A percentile compares a stretch with the other conserved stretches of the same genome.
phyloP scores from a whole-genome alignment of 2,113 vertebrate species.

The Ciconia boyciana region DNA sequence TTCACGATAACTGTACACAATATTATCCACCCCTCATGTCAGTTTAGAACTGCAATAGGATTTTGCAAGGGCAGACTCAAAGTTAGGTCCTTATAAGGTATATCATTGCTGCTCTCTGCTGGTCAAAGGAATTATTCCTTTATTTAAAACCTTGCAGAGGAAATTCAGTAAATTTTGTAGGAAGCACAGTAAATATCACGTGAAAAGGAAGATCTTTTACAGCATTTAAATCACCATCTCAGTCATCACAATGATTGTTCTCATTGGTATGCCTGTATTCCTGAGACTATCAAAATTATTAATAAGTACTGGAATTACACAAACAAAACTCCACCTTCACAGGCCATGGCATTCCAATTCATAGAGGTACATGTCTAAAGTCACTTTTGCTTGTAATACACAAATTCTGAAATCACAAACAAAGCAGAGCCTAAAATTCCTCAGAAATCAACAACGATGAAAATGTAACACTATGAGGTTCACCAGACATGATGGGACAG shows the following conservation, averaged over 20 bases:
- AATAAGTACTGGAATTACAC: neutral
- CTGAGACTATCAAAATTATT: neutral
- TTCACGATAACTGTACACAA: neutral
- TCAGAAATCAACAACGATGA: neutral
- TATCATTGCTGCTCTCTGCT: constrained; percentile 79
- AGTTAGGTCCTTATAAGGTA: neutral
- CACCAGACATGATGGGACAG: neutral
- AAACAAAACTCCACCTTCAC: neutral
- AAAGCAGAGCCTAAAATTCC: neutral
- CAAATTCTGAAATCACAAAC: neutral
- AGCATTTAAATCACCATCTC: neutral
- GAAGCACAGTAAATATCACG: neutral
- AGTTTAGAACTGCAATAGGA: neutral
- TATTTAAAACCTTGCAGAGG: neutral
- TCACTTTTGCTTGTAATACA: neutral
- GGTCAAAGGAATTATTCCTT: constrained; percentile 64
- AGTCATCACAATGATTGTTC: neutral
- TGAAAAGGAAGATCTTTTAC: neutral
- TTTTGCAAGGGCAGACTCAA: neutral
- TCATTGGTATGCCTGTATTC: neutral
- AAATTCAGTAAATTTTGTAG: neutral
- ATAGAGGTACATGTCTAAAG: neutral
- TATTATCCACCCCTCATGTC: neutral
- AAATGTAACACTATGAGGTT: neutral
- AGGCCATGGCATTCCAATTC: neutral